Conservation (phyloP, 2,888 invertebrate species). For the Tyria jacobaeae region DNA sequence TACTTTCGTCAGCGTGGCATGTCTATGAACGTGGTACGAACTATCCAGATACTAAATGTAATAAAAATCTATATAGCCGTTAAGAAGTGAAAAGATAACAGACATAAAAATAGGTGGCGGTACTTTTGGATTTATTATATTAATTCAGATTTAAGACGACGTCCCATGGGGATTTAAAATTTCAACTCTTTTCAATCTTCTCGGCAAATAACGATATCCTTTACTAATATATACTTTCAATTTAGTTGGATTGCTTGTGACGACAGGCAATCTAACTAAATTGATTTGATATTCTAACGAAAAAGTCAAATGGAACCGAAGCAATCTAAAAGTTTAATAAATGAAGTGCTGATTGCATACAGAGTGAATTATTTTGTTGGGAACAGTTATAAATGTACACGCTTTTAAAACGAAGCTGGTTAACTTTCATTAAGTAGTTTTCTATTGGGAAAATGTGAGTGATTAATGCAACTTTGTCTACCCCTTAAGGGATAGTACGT, state of each 20-base stretch:
- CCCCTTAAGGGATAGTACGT: no score
- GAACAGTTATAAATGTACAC: neutral
- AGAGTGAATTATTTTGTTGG: neutral
- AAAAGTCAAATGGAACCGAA: conserved; percentile 26
- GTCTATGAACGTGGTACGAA: no score
- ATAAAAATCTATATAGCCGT: no score
- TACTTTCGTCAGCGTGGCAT: no score
- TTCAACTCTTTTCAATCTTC: neutral
- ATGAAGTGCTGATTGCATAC: conserved; percentile 23
- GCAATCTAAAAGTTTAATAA: conserved; percentile 26
- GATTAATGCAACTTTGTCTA: neutral
- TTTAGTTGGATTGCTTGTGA: neutral
- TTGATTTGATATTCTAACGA: conserved; percentile 31
- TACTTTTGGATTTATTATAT: no score
- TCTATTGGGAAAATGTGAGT: no score
- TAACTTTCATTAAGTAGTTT: no score
- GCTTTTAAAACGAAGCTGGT: neutral
- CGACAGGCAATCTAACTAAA: conserved; percentile 16
- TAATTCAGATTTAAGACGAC: no score
- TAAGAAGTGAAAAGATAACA: no score
- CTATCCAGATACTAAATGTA: no score
- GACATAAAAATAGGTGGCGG: no score
- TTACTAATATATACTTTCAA: conserved; percentile 7
- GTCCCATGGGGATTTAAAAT: no score
- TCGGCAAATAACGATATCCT: neutral